A percentile compares a stretch with the other conserved stretches of the same genome.
Conservation (phyloP, 2,888 invertebrate species). For the Noctua fimbriata region DNA sequence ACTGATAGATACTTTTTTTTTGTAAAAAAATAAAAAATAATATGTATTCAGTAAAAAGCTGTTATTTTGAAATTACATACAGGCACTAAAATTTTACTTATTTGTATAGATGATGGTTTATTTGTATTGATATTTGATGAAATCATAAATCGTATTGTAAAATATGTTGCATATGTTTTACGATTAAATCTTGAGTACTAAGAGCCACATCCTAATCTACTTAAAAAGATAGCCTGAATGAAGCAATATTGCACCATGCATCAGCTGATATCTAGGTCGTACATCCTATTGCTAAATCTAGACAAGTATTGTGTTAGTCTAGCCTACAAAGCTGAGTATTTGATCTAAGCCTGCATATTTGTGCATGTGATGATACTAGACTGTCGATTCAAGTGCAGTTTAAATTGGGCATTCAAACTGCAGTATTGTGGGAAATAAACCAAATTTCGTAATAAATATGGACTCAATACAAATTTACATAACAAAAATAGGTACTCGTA, state of each 20-base stretch:
- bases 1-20: too few relatives aligned
- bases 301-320: constrained; percentile 20
- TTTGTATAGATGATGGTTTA: too few relatives aligned
- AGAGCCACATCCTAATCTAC: background rate
- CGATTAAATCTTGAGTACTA: background rate
- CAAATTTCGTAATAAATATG: background rate
- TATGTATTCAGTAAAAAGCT: too few relatives aligned
- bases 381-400: constrained; percentile 11
- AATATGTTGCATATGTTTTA: background rate
- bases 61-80: too few relatives aligned
- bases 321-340: constrained; percentile 31
- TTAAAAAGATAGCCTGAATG: background rate
- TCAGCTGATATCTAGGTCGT: background rate
- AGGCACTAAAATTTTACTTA: too few relatives aligned
- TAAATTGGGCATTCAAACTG: background rate
- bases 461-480: background rate
- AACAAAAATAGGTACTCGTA: background rate
- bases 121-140: background rate
- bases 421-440: background rate
- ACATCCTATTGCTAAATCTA: constrained; percentile 31
- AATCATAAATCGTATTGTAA: background rate
- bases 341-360: constrained; percentile 36
- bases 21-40: too few relatives aligned
- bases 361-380: constrained; percentile 26
- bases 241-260: constrained; percentile 7